Percentiles rank a stretch among this genome's conserved stretches.
Evolutionary conservation across 1,140 invertebrate species (phyloP).

Genomic region (Pogonognathellus flavescens): DNA sequence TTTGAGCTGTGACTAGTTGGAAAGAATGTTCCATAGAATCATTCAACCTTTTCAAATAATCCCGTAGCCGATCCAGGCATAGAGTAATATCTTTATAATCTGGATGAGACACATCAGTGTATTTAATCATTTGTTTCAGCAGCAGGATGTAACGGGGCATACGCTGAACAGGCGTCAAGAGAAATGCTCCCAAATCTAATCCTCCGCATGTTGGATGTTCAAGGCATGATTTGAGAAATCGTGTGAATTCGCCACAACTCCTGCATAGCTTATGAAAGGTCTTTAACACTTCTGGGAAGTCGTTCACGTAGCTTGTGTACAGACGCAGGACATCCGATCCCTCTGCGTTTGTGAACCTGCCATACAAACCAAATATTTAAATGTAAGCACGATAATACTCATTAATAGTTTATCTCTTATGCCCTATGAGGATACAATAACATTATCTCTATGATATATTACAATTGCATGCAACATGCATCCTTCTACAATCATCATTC

Average conservation of each 20-base stretch:
- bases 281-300: constrained; percentile 69
- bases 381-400: constrained; percentile 9
- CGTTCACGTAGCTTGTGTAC: constrained; percentile 69
- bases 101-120: constrained; percentile 68
- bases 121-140: constrained; percentile 70
- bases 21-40: constrained; percentile 71
- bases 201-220: constrained; percentile 69
- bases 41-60: constrained; percentile 70
- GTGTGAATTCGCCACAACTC: constrained; percentile 67
- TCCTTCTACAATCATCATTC: not conserved
- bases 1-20: constrained; percentile 68
- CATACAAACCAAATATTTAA: constrained; percentile 40
- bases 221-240: constrained; percentile 69
- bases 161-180: constrained; percentile 70
- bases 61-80: constrained; percentile 68
- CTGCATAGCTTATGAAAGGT: constrained; percentile 69
- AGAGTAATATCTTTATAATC: constrained; percentile 69
- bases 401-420: constrained; percentile 18
- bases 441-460: too few species aligned
- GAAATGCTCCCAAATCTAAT: constrained; percentile 69
- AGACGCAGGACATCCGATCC: constrained; percentile 68
- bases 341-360: constrained; percentile 67
- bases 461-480: too few species aligned
- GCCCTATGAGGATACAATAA: too few species aligned
- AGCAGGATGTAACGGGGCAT: constrained; percentile 71